These are phyloP conservation scores for Ladona fulva DNA, from an alignment of 1,140 invertebrate species.

Conservation along the genomic window DNA sequence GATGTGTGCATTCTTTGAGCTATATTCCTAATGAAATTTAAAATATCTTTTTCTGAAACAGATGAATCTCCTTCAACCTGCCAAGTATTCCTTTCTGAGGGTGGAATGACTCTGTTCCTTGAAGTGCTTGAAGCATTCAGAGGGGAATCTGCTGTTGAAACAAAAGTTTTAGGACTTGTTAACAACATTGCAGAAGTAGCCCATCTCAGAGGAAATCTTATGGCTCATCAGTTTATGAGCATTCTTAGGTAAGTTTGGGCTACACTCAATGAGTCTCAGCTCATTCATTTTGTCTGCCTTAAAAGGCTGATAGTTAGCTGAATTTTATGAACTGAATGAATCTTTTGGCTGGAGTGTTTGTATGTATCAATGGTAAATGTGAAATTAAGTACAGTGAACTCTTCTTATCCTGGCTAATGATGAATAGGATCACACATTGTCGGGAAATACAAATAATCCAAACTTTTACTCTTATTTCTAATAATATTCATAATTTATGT, in stretches of 20 bases:
- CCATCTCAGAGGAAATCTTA: slow-evolving; percentile 45
- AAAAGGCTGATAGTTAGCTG: too few species aligned
- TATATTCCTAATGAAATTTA: slow-evolving; percentile 11
- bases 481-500: too few species aligned
- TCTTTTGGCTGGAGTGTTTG: too few species aligned
- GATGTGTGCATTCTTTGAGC: not conserved
- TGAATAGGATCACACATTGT: too few species aligned
- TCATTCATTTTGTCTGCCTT: too few species aligned
- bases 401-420: too few species aligned
- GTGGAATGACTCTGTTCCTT: slow-evolving; percentile 60
- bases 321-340: too few species aligned
- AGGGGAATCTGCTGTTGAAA: slow-evolving; percentile 59
- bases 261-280: too few species aligned
- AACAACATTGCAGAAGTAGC: slow-evolving; percentile 77
- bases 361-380: too few species aligned
- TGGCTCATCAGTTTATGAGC: slow-evolving; percentile 53
- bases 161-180: slow-evolving; percentile 68
- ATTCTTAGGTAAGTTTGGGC: slow-evolving; percentile 40
- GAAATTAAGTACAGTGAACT: too few species aligned
- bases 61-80: slow-evolving; percentile 67
- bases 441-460: too few species aligned
- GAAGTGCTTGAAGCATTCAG: slow-evolving; percentile 54
- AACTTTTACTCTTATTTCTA: too few species aligned
- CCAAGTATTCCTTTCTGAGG: slow-evolving; percentile 58
- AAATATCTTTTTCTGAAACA: slow-evolving; percentile 23